These are phyloP conservation scores for Eledone cirrhosa DNA, from an alignment of 2,888 invertebrate species.

Conservation along the genomic window DNA sequence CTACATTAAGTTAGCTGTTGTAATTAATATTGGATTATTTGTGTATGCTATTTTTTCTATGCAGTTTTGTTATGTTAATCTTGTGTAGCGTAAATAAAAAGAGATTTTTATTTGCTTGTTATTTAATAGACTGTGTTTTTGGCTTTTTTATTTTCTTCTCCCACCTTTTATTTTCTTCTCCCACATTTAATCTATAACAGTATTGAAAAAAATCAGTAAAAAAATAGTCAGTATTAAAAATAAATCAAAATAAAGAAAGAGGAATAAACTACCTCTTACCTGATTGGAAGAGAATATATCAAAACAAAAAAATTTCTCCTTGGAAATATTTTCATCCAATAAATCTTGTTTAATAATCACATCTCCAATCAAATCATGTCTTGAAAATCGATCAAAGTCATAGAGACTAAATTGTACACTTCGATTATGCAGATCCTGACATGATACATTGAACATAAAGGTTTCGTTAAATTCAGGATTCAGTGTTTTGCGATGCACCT, in stretches of 20 bases:
- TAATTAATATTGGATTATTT: too few relatives aligned
- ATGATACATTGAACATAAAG: constrained; percentile 82
- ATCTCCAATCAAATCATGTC: constrained; percentile 87
- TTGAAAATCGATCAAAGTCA: constrained; percentile 87
- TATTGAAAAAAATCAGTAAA: too few relatives aligned
- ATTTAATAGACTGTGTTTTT: too few relatives aligned
- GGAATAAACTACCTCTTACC: constrained; percentile 42
- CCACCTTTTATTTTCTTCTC: too few relatives aligned
- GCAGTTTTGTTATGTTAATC: too few relatives aligned
- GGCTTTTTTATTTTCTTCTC: too few relatives aligned
- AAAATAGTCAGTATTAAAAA: too few relatives aligned
- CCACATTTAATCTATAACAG: too few relatives aligned
- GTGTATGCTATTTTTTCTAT: too few relatives aligned
- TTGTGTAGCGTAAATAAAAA: too few relatives aligned
- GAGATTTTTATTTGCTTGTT: too few relatives aligned
- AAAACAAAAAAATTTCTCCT: constrained; percentile 86
- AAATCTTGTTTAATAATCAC: constrained; percentile 82
- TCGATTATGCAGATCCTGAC: constrained; percentile 79
- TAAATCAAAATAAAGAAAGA: neutral
- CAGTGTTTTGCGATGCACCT: constrained; percentile 79
- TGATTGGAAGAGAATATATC: constrained; percentile 76
- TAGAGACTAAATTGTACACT: constrained; percentile 87
- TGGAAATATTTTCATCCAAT: constrained; percentile 80
- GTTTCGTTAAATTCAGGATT: constrained; percentile 86
- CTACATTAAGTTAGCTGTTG: too few relatives aligned